Evolutionary conservation across 2,888 invertebrate genomes (phyloP), one percentile per base, ranked within the genome.

Genomic region (Colostygia pectinataria): DNA sequence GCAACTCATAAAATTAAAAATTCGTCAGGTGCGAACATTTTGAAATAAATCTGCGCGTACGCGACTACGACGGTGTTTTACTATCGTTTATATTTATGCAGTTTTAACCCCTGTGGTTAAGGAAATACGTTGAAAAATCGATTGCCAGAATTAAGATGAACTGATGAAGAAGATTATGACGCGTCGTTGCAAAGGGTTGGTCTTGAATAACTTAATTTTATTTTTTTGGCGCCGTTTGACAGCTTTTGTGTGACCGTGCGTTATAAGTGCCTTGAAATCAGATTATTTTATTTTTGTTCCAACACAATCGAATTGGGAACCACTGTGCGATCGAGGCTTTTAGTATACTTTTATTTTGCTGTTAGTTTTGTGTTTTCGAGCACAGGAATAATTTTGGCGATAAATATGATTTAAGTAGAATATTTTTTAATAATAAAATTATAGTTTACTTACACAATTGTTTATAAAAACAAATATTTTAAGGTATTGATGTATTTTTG

Each of bases 141-240:
- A 12, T 32, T 47, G 42, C 12, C 31, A 3, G 27, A 34, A 34
- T 48, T 37, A 33, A 66, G 68, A 65, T 64, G 59, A 31, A 53
- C 58, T 54, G 71, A 74, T 74, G 71, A 73, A 68, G 63, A 52
- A 62, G 73, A 77, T 78, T 79, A 74, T 71, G 68, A 68, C 65
- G 68, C 68, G 59, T 53, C 59, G 64, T 61, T 57, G 55, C 58
- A 64, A 68, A 68, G 74, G 70, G 66, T 64, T 68, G 65, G 65
- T 66, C 65, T 65, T 65, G 74, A 75, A 78, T 76, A 74, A 66
- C 71, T 77, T 76, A 68, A 77, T 79, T 77, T 77, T 70, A 71
- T 70, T 74, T 74, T 73, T 68, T 57, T 67, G 63, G 64, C 67
- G 66, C 66, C 64, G 44, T 23, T 36, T 66, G 58, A 62, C 66